Evolutionary conservation across 2,797 vertebrate species (phyloP), one percentile per base, ranked within the genome.

Genomic region (Eurystomus glaucurus): DNA sequence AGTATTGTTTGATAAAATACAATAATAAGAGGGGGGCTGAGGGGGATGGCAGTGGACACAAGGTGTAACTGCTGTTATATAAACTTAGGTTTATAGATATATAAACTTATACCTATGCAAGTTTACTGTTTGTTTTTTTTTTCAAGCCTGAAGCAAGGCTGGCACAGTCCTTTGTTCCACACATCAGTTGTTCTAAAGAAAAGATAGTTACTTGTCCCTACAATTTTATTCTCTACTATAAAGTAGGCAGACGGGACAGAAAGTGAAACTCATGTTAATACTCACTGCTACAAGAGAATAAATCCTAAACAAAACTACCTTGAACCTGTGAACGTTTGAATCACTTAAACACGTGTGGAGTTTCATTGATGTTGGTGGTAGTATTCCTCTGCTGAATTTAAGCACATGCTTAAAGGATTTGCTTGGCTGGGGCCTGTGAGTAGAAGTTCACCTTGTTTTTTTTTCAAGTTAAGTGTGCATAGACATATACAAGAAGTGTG

Each of bases 391-490:
- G 61, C 85, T 86, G 74, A 90, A 85, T 80, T 85, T 94, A 93
- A 95, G 75, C 52, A 90, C n/a, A 50, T 82, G 37, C 55, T 95
- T 94, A 93, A 96, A 85, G 81, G 82, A 78, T 96, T 96, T 93
- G 9, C 28, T 96, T 93, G 82, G 64, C 70, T 57, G 48, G 28
- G 45, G 14, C 17, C 65, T 75, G 12, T 80, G 72, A 95, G 62
- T 31, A 77, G 61, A 83, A 92, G 58, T 15, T 95, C 54, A 66
- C 45, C 46, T 48, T 61, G 11, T 10, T 6, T 12, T 20, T 72
- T 76, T 94, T 84, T 55, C 22, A 54, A 68, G 51, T 65, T 15
- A 81, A 61, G 14, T 31, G 10, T 70, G 14, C 29, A 46, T 35
- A 85, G 48, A 77, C 50, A 16, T 21, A 65, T 14, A 20, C 23